A percentile compares a stretch with the other conserved stretches of the same genome.
These are phyloP conservation scores for Aphyosemion australe DNA, from an alignment of 2,113 vertebrate genomes.

Conservation along the genomic window DNA sequence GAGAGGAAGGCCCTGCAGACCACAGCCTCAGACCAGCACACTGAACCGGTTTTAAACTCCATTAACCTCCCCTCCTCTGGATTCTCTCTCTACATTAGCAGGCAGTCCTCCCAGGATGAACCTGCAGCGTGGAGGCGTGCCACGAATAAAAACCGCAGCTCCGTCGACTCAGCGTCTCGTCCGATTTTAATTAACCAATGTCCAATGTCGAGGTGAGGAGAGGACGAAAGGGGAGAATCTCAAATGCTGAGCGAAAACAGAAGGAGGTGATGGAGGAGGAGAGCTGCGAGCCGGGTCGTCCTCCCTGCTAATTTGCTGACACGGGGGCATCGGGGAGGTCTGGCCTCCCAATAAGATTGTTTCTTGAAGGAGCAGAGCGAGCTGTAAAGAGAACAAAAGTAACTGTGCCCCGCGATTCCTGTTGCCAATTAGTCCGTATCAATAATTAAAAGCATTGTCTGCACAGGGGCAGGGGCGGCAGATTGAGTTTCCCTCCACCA, in stretches of 20 bases:
- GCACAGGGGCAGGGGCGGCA: conserved; percentile 83
- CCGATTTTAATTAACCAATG: conserved; percentile 64
- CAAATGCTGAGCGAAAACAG: conserved; percentile 47
- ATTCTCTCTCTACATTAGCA: conserved; percentile 33
- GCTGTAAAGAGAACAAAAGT: conserved; percentile 90
- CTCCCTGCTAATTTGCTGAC: conserved; percentile 86
- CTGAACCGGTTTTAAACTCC: conserved; percentile 59
- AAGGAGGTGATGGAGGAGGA: conserved; percentile 16
- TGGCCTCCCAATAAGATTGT: conserved; percentile 81
- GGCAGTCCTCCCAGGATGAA: conserved; percentile 18
- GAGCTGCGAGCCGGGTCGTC: conserved; percentile 56
- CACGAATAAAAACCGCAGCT: conserved; percentile 41
- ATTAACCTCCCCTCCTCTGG: conserved; percentile 49
- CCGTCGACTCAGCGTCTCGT: conserved; percentile 29
- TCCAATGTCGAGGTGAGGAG: conserved; percentile 59
- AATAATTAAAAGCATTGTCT: conserved; percentile 95
- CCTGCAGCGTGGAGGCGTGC: conserved; percentile 1
- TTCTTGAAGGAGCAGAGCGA: conserved; percentile 87
- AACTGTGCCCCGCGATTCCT: conserved; percentile 90
- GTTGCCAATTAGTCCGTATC: conserved; percentile 97
- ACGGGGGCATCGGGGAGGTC: conserved; percentile 73
- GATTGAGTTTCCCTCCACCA: conserved; percentile 86
- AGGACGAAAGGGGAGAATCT: conserved; percentile 50
- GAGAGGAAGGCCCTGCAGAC: neutral
- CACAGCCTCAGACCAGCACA: conserved; percentile 16